Evolutionary conservation across 2,113 vertebrate species (phyloP).

Genomic region (Forbesichthys agassizii): DNA sequence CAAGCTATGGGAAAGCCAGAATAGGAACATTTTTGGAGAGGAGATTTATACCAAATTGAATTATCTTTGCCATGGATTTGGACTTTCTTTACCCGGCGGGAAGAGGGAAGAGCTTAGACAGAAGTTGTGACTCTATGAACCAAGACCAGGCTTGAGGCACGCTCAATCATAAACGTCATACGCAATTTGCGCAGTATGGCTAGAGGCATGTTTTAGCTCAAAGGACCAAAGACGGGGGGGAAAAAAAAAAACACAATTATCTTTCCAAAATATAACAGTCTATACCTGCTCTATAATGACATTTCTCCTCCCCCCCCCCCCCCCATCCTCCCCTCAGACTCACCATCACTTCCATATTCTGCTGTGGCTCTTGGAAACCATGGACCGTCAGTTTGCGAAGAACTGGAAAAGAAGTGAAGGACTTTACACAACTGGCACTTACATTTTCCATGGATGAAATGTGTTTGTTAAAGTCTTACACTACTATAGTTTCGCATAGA

Average conservation of each 20-base stretch:
- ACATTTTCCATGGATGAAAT: not conserved
- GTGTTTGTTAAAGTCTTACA: not conserved
- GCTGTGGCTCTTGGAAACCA: constrained; percentile 92
- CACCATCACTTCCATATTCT: constrained; percentile 93
- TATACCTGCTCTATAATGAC: constrained; percentile 9
- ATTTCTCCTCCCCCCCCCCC: not conserved
- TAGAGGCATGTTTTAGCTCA: constrained; percentile 31
- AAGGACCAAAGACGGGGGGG: not conserved
- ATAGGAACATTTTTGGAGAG: constrained; percentile 5
- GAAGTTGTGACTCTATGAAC: constrained; percentile 51
- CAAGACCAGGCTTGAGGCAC: constrained; percentile 43
- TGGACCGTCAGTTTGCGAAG: constrained; percentile 95
- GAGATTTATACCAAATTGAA: constrained; percentile 49
- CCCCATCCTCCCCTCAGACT: constrained; percentile 55
- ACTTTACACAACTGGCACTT: not conserved
- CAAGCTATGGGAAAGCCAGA: constrained; percentile 33
- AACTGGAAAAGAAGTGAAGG: constrained; percentile 68
- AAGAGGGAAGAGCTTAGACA: constrained; percentile 23
- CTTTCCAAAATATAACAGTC: constrained; percentile 14
- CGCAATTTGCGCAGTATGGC: constrained; percentile 36
- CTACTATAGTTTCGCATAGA: not conserved
- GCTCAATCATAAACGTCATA: constrained; percentile 42
- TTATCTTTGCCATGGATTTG: constrained; percentile 38
- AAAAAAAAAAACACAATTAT: constrained; percentile 15
- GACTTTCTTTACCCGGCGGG: constrained; percentile 30